Conservation (phyloP, 2,888 invertebrate genomes). For the Chorisops tibialis region DNA sequence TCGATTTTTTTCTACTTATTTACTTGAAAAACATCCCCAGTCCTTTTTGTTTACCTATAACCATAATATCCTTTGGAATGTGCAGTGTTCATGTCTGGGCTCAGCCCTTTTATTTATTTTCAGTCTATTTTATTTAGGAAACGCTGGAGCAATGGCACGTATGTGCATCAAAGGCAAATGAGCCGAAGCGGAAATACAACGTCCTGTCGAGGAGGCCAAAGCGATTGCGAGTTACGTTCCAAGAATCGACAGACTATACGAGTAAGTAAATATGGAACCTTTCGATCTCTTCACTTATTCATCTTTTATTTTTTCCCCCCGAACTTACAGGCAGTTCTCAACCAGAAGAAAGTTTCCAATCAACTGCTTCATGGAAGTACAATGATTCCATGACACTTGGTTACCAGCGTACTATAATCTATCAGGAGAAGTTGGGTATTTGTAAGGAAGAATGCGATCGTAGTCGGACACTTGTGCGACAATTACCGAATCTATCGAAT, state of each 20-base stretch:
- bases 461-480: not conserved
- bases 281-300: not conserved
- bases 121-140: constrained; percentile 56
- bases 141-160: constrained; percentile 54
- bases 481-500: not conserved
- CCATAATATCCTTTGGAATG: not conserved
- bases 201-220: constrained; percentile 58
- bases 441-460: constrained; percentile 10
- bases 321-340: constrained; percentile 45
- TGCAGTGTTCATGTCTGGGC: constrained; percentile 19
- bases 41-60: no score
- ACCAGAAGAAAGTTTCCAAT: constrained; percentile 43
- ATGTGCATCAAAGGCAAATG: constrained; percentile 31
- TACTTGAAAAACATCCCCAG: no score
- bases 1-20: no score
- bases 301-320: constrained; percentile 32
- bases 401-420: constrained; percentile 20
- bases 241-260: constrained; percentile 53
- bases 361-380: constrained; percentile 36
- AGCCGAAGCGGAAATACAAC: constrained; percentile 59
- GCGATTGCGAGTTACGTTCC: constrained; percentile 50
- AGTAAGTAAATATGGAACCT: constrained; percentile 41
- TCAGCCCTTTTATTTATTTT: constrained; percentile 37
- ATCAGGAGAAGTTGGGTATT: constrained; percentile 5
- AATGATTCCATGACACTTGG: constrained; percentile 26